These are phyloP conservation scores for Theodoxus fluviatilis DNA, from an alignment of 2,888 invertebrate genomes.

Conservation along the genomic window DNA sequence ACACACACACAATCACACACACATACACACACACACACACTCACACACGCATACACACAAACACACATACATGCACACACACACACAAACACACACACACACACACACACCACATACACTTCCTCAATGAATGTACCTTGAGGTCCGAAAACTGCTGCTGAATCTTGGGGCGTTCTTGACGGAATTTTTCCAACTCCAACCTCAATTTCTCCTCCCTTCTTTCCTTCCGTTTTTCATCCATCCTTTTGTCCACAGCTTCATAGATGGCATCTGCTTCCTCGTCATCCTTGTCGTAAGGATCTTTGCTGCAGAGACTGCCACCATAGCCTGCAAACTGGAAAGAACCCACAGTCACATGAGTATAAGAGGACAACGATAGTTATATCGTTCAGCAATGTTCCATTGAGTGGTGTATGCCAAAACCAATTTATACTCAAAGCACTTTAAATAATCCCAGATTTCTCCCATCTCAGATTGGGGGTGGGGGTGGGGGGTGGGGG, in stretches of 20 bases:
- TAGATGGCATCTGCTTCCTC: constrained; percentile 99
- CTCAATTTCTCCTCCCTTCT: constrained; percentile 76
- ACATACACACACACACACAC: not conserved
- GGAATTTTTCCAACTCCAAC: constrained; percentile 90
- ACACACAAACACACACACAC: too few species aligned
- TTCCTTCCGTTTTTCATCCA: constrained; percentile 98
- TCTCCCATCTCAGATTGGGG: too few species aligned
- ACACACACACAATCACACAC: not conserved
- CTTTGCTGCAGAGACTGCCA: constrained; percentile 98
- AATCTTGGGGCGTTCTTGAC: constrained; percentile 97
- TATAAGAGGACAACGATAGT: not conserved
- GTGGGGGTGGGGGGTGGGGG: too few species aligned
- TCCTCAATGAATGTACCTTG: constrained; percentile 72
- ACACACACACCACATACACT: too few species aligned
- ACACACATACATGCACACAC: not conserved
- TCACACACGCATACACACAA: not conserved
- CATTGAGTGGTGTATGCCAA: too few species aligned
- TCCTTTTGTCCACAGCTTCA: constrained; percentile 95
- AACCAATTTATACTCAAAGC: too few species aligned
- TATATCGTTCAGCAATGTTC: too few species aligned
- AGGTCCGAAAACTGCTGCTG: constrained; percentile 99
- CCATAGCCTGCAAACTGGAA: constrained; percentile 92
- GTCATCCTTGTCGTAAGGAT: constrained; percentile 99
- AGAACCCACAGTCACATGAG: too few species aligned
- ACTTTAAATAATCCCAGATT: too few species aligned